Percentiles rank a stretch among this genome's conserved stretches.
Evolutionary conservation across 2,113 vertebrate genomes (phyloP).

Genomic region (Xiphophorus maculatus): DNA sequence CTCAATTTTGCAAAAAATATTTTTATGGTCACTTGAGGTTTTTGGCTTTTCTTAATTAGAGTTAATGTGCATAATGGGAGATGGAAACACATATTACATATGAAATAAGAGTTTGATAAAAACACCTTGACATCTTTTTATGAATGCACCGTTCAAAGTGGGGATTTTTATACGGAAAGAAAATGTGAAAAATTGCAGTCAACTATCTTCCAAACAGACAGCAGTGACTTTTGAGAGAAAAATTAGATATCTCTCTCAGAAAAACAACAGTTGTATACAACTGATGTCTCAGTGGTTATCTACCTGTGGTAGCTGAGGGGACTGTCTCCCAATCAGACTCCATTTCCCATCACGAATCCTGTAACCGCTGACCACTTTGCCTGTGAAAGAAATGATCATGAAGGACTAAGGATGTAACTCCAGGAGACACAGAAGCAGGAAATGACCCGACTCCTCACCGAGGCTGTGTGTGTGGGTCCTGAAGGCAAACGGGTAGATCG

Average conservation of each 20-base stretch:
- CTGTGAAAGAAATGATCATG: constrained; percentile 70
- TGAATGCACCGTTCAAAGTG: too few species aligned
- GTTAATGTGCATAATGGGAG: too few species aligned
- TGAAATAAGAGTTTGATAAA: too few species aligned
- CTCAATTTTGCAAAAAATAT: too few species aligned
- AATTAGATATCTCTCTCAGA: background rate
- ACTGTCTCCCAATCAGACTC: constrained; percentile 93
- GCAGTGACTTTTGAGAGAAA: too few species aligned
- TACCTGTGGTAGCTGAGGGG: constrained; percentile 96
- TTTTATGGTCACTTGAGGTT: too few species aligned
- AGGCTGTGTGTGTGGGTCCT: constrained; percentile 94
- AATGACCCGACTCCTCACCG: constrained; percentile 79
- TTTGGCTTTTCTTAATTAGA: too few species aligned
- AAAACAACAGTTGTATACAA: background rate
- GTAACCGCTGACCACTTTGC: constrained; percentile 96
- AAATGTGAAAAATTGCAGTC: too few species aligned
- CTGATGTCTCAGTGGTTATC: background rate
- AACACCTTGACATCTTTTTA: too few species aligned
- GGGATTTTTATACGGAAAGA: too few species aligned
- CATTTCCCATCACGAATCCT: constrained; percentile 91
- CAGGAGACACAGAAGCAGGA: rapidly evolving
- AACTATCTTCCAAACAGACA: too few species aligned
- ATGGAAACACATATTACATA: too few species aligned
- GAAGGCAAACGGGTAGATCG: constrained; percentile 96
- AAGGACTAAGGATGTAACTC: background rate